Evolutionary conservation across 30 jellyfish, hydroid and myxozoan species (phyloP).

Genomic region (Pseudorhiza aurosa): DNA sequence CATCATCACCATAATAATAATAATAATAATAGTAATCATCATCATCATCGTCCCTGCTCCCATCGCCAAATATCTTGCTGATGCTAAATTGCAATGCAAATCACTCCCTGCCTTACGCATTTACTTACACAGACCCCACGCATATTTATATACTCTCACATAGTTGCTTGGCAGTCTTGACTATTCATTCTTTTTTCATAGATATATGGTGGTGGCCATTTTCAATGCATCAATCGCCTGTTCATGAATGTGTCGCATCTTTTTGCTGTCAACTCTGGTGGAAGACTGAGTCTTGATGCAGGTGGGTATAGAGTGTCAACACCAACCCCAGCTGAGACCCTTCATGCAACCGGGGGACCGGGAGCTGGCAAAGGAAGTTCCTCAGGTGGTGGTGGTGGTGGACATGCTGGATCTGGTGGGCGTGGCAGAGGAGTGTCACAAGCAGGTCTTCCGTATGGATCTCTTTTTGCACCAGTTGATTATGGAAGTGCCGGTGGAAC

Average conservation of each 20-base stretch:
- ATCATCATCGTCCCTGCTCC: no score
- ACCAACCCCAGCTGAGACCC: slow-evolving; percentile 12
- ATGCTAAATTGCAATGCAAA: no score
- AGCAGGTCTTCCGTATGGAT: slow-evolving; percentile 69
- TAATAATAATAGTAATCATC: no score
- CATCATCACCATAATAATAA: no score
- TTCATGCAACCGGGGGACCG: slow-evolving; percentile 56
- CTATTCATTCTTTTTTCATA: no score
- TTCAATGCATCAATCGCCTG: slow-evolving; percentile 59
- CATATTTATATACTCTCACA: neutral
- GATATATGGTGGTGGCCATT: slow-evolving; percentile 68
- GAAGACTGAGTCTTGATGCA: slow-evolving; percentile 24
- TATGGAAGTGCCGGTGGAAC: slow-evolving; percentile 73
- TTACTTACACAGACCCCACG: neutral
- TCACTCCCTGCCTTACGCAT: neutral
- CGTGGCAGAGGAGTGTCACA: slow-evolving; percentile 43
- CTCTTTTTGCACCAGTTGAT: slow-evolving; percentile 46
- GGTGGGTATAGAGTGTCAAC: slow-evolving; percentile 62
- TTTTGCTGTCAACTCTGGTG: slow-evolving; percentile 60
- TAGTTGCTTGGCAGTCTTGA: no score
- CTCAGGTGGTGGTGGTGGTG: slow-evolving; percentile 70
- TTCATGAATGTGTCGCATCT: slow-evolving; percentile 26
- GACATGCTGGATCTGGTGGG: slow-evolving; percentile 77
- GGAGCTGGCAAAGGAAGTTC: slow-evolving; percentile 58
- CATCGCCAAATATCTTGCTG: no score